phyloP scores from a whole-genome alignment of 2,888 invertebrate species.

The Diadromus collaris region DNA sequence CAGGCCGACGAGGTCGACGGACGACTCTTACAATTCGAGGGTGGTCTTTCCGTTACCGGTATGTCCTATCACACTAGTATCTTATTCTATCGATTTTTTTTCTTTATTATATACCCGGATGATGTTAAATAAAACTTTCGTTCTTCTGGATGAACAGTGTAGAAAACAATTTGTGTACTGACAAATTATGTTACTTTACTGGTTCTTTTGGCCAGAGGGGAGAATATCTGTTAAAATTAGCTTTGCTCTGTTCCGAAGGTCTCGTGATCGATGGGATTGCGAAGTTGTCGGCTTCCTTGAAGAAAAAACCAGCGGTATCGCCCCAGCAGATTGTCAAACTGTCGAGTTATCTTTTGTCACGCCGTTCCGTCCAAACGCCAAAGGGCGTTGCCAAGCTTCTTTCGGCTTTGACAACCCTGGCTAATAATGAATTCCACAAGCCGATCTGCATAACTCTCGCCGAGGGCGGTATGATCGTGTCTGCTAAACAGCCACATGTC shows the following conservation, averaged over 20 bases:
- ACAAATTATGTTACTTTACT: conserved; percentile 12
- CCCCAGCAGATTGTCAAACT: conserved; percentile 93
- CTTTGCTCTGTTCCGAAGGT: conserved; percentile 75
- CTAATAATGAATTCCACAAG: conserved; percentile 85
- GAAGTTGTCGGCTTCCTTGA: conserved; percentile 83
- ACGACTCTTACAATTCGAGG: conserved; percentile 94
- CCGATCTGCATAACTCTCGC: conserved; percentile 92
- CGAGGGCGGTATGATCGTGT: conserved; percentile 88
- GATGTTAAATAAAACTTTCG: conserved; percentile 70
- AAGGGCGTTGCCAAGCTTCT: conserved; percentile 92
- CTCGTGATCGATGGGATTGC: conserved; percentile 84
- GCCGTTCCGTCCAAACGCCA: conserved; percentile 93
- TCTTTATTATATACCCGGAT: conserved; percentile 43
- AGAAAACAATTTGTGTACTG: conserved; percentile 57
- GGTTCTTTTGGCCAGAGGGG: not conserved
- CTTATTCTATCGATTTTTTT: too few species aligned
- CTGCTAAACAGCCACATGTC: conserved; percentile 87
- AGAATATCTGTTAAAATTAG: conserved; percentile 1
- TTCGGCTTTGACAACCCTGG: conserved; percentile 87
- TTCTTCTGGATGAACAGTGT: conserved; percentile 69
- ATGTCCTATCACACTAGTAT: conserved; percentile 53
- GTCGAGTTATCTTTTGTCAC: conserved; percentile 93
- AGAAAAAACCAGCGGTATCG: conserved; percentile 86
- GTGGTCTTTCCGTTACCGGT: conserved; percentile 90
- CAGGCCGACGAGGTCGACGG: conserved; percentile 98